These are phyloP conservation scores for Telmatochromis brichardi DNA, from an alignment of 2,113 vertebrate species.

Conservation along the genomic window DNA sequence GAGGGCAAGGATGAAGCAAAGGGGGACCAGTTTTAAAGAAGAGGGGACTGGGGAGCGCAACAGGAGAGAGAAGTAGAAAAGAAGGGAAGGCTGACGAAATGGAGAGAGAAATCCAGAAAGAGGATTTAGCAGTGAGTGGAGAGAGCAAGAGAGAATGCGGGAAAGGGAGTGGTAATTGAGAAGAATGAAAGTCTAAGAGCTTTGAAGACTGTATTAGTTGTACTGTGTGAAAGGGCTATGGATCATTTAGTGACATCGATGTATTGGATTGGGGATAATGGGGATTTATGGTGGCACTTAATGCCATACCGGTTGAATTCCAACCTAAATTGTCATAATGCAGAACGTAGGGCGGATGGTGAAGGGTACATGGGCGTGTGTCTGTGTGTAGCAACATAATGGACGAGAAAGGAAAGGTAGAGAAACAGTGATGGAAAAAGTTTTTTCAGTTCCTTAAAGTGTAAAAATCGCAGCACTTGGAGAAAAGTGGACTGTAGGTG, in stretches of 20 bases:
- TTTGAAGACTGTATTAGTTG: conserved; percentile 68
- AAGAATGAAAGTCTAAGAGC: conserved; percentile 65
- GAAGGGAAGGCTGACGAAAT: conserved; percentile 46
- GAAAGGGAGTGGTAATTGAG: conserved; percentile 58
- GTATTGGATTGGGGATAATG: conserved; percentile 54
- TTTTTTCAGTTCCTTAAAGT: background rate
- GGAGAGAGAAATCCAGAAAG: conserved; percentile 55
- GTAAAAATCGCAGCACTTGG: background rate
- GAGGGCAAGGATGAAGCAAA: background rate
- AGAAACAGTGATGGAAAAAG: background rate
- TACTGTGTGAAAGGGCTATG: conserved; percentile 58
- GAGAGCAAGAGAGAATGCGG: conserved; percentile 3
- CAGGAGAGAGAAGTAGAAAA: conserved; percentile 5
- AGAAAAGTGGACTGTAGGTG: background rate
- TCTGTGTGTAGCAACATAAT: background rate
- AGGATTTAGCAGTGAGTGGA: conserved; percentile 37
- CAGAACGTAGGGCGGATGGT: conserved; percentile 4
- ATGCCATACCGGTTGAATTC: conserved; percentile 21
- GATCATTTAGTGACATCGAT: conserved; percentile 67
- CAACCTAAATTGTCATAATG: conserved; percentile 53
- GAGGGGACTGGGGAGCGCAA: conserved; percentile 8
- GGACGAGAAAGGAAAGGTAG: background rate
- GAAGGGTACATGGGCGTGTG: conserved; percentile 13
- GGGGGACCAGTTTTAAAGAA: conserved; percentile 8
- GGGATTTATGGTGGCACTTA: conserved; percentile 60